These are phyloP conservation scores for Halocynthia aurantium DNA, from an alignment of 23 tunicate genomes.

Conservation along the genomic window DNA sequence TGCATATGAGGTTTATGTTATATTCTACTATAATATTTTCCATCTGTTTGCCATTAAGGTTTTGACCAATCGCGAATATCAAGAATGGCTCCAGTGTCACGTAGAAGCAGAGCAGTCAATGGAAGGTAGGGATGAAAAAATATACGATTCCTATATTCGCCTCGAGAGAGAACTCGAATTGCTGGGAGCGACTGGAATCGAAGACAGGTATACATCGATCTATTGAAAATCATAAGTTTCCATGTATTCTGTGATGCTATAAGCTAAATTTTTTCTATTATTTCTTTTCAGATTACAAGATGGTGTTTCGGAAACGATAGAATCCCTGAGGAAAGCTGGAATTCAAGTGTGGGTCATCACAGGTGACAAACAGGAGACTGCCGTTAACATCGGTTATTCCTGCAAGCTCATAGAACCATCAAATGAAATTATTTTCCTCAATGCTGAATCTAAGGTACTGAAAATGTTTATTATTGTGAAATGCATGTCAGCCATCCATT, in stretches of 20 bases:
- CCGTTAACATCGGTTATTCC: slow-evolving; percentile 93
- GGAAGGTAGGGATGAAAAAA: slow-evolving; percentile 59
- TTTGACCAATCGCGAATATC: slow-evolving; percentile 54
- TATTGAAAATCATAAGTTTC: too few relatives aligned
- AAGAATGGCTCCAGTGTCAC: slow-evolving; percentile 36
- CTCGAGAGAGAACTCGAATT: slow-evolving; percentile 83
- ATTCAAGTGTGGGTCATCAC: slow-evolving; percentile 99
- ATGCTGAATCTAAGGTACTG: slow-evolving; percentile 60
- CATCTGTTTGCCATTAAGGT: slow-evolving; percentile 22
- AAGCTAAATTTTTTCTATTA: background rate
- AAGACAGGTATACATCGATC: slow-evolving; percentile 61
- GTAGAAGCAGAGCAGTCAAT: slow-evolving; percentile 56
- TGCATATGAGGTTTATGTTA: too few relatives aligned
- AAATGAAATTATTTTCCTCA: slow-evolving; percentile 76
- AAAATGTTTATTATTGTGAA: too few relatives aligned
- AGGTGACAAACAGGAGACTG: slow-evolving; percentile 98
- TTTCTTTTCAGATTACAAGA: slow-evolving; percentile 60
- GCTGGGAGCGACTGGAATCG: slow-evolving; percentile 96
- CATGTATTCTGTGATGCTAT: background rate
- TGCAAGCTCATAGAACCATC: slow-evolving; percentile 76
- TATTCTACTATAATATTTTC: background rate
- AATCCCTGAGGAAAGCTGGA: slow-evolving; percentile 84
- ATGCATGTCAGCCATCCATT: too few relatives aligned
- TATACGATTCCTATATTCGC: slow-evolving; percentile 37
- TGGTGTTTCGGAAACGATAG: slow-evolving; percentile 97